These are phyloP conservation scores for Diploptera punctata DNA, from an alignment of 2,888 invertebrate genomes.

Conservation along the genomic window DNA sequence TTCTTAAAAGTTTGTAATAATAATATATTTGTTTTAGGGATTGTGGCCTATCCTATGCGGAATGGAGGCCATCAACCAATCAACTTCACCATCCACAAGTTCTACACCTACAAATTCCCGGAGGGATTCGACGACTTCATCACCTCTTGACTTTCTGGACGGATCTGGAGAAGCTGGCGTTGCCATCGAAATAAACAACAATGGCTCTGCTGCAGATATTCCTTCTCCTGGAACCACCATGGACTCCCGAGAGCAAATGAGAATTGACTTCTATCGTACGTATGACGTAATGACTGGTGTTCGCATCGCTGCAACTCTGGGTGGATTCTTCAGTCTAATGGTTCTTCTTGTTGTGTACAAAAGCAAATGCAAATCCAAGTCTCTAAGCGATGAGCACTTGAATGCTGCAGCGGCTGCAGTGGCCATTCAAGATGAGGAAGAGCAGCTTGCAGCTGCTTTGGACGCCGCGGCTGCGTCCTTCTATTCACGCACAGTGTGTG, in stretches of 20 bases:
- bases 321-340: conserved; percentile 91
- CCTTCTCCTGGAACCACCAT: conserved; percentile 51
- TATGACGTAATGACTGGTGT: conserved; percentile 95
- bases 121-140: not conserved
- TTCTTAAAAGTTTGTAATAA: too few species aligned
- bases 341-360: conserved; percentile 91
- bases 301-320: conserved; percentile 88
- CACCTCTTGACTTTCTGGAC: not conserved
- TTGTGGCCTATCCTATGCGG: not conserved
- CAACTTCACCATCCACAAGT: not conserved
- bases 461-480: conserved; percentile 63
- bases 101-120: too few species aligned
- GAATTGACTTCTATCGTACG: conserved; percentile 84
- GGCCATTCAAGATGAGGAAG: conserved; percentile 65
- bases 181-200: not conserved
- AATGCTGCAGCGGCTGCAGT: conserved; percentile 72
- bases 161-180: not conserved
- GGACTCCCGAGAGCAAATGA: conserved; percentile 70
- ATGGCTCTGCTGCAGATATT: not conserved
- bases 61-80: conserved; percentile 12
- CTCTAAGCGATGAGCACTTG: conserved; percentile 73
- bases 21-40: too few species aligned
- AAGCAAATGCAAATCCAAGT: conserved; percentile 68
- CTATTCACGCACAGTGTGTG: conserved; percentile 27
- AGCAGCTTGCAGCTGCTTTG: conserved; percentile 71